Conservation (phyloP, 64 coral and sea anemone species). For the Stylophora pistillata region DNA sequence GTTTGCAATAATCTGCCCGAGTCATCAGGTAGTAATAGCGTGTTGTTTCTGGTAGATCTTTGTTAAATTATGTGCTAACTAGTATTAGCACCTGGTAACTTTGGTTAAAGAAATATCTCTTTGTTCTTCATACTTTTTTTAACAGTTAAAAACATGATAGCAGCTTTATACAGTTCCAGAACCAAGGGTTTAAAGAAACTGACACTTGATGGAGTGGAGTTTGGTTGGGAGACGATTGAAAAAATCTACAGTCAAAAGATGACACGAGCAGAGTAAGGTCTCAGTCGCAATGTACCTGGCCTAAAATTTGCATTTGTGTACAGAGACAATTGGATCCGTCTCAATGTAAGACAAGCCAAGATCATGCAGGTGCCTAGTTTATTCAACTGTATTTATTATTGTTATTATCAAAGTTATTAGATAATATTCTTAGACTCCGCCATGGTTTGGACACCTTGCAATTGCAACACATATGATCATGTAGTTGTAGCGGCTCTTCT, state of each 20-base stretch:
- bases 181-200: not conserved
- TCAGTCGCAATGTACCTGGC: conserved; percentile 21
- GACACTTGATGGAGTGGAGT: not conserved
- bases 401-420: too few relatives aligned
- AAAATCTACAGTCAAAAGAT: conserved; percentile 5
- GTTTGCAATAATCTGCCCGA: conserved; percentile 47
- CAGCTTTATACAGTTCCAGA: conserved; percentile 22
- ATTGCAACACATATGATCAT: too few relatives aligned
- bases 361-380: too few relatives aligned
- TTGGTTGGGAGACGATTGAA: conserved; percentile 24
- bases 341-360: too few relatives aligned
- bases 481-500: too few relatives aligned
- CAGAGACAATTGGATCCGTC: not conserved
- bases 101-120: not conserved
- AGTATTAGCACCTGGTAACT: not conserved
- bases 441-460: too few relatives aligned
- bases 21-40: not conserved
- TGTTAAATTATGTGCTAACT: not conserved
- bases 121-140: not conserved
- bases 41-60: not conserved
- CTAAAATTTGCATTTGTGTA: conserved; percentile 30
- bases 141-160: conserved; percentile 19
- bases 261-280: not conserved
- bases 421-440: too few relatives aligned
- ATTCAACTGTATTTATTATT: too few relatives aligned